phyloP scores from a whole-genome alignment of 2,888 invertebrate species.

The Bellardia bayeri region DNA sequence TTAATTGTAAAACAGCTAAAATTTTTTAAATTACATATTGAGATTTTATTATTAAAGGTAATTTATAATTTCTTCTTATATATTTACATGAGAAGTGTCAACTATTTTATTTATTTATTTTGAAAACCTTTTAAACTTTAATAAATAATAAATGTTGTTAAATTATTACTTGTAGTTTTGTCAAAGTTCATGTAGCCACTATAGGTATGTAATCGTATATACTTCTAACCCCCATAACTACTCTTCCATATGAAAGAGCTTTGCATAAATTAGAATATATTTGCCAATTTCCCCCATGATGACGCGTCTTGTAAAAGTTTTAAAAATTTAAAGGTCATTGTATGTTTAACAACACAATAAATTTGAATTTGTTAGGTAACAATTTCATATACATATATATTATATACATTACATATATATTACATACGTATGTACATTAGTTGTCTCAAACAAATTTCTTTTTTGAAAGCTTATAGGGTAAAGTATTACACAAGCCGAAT shows the following conservation, averaged over 20 bases:
- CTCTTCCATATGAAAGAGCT: conserved; percentile 67
- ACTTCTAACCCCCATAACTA: conserved; percentile 62
- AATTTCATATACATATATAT: no score
- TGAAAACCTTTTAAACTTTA: not conserved
- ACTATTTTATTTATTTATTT: conserved; percentile 7
- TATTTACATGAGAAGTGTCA: not conserved
- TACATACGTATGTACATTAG: no score
- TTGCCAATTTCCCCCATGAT: conserved; percentile 26
- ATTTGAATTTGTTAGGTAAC: conserved; percentile 51
- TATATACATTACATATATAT: no score
- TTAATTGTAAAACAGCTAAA: not conserved
- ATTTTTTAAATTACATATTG: not conserved
- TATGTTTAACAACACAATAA: conserved; percentile 45
- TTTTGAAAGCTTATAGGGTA: no score
- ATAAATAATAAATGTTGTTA: no score
- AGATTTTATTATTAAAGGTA: not conserved
- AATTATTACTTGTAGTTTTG: not conserved
- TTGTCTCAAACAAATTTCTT: no score
- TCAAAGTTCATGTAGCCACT: conserved; percentile 27
- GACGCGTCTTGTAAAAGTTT: conserved; percentile 31
- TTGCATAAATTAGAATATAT: conserved; percentile 64
- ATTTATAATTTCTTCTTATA: not conserved
- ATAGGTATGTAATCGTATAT: no score
- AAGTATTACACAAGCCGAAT: no score
- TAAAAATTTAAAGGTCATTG: conserved; percentile 62